phyloP scores from a whole-genome alignment of 2,113 vertebrate genomes.

The Sphaerodactylus townsendi region DNA sequence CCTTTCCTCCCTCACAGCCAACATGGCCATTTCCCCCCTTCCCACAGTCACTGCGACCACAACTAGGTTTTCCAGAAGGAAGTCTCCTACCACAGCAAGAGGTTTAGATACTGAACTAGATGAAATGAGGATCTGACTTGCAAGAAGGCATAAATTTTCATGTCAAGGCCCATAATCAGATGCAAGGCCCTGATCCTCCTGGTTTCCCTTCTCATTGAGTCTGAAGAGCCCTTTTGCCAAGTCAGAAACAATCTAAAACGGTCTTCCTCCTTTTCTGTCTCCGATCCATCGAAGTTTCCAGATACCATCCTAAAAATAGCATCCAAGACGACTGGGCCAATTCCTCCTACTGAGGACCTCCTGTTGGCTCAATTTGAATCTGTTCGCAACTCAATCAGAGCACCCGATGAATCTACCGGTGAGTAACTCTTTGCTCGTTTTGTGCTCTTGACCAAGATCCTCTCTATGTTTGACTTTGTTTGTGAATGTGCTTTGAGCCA shows the following conservation, averaged over 20 bases:
- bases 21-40: too few species aligned
- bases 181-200: not conserved
- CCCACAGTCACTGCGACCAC: too few species aligned
- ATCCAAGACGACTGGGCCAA: conserved; percentile 19
- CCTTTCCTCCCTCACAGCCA: too few species aligned
- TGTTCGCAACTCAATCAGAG: conserved; percentile 4
- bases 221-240: conserved; percentile 17
- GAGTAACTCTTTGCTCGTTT: conserved; percentile 36
- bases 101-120: too few species aligned
- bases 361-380: conserved; percentile 70
- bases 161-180: too few species aligned
- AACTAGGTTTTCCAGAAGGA: too few species aligned
- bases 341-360: conserved; percentile 63
- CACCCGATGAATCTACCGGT: conserved; percentile 53
- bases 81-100: too few species aligned
- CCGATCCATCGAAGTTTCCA: conserved; percentile 69
- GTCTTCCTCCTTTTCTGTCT: conserved; percentile 18
- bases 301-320: conserved; percentile 69
- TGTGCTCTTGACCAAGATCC: not conserved
- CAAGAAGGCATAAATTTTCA: too few species aligned
- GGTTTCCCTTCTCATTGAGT: not conserved
- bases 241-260: not conserved
- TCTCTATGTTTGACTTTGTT: not conserved
- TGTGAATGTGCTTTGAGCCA: conserved; percentile 18
- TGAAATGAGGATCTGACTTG: too few species aligned